Evolutionary conservation across 2,113 vertebrate species (phyloP).

Genomic region (Gambusia affinis): DNA sequence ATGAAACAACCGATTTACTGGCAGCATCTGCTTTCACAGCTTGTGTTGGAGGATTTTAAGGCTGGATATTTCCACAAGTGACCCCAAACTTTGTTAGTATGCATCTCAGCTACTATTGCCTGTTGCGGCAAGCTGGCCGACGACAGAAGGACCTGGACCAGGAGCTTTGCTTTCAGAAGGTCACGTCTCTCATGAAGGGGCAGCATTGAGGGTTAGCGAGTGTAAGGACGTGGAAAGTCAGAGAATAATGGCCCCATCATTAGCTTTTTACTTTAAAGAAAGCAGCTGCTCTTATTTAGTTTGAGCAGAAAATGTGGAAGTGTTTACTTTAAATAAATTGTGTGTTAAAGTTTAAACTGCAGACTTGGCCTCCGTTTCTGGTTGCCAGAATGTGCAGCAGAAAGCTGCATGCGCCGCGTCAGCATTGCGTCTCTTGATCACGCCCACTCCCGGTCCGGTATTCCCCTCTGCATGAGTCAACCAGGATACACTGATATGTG

Average conservation of each 20-base stretch:
- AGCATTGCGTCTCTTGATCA: constrained; percentile 43
- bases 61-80: constrained; percentile 26
- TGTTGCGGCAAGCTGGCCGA: constrained; percentile 45
- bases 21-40: neutral
- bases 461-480: constrained; percentile 15
- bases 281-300: constrained; percentile 4
- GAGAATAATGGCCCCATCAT: constrained; percentile 7
- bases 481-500: neutral
- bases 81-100: constrained; percentile 55
- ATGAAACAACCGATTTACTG: neutral
- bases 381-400: constrained; percentile 13
- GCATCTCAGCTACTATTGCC: constrained; percentile 21
- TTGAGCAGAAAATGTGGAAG: constrained; percentile 2
- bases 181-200: constrained; percentile 48
- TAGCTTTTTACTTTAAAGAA: constrained; percentile 9
- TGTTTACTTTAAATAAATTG: constrained; percentile 1
- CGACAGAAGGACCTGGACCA: constrained; percentile 51
- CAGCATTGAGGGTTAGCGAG: neutral
- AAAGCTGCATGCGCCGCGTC: constrained; percentile 27
- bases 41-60: constrained; percentile 13
- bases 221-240: constrained; percentile 51
- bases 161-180: constrained; percentile 62
- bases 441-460: neutral
- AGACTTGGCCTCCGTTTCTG: constrained; percentile 32
- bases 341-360: constrained; percentile 16